phyloP scores from a whole-genome alignment of 1,140 invertebrate genomes.

The Bemisia tabaci region DNA sequence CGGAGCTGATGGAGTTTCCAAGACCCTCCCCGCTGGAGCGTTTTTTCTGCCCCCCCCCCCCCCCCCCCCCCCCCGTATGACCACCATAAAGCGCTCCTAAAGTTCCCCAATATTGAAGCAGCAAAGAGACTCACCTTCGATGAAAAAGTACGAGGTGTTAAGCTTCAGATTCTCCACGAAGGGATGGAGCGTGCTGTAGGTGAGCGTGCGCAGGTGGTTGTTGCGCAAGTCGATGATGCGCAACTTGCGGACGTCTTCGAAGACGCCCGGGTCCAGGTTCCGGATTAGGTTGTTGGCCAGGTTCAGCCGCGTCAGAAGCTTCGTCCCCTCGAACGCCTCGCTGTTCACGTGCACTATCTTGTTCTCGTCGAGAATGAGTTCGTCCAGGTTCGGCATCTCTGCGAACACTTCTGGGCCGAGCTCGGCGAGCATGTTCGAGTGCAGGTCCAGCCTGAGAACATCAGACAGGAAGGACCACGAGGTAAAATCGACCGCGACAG shows the following conservation, averaged over 20 bases:
- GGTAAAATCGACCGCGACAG: too few relatives aligned
- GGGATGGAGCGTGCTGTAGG: slow-evolving; percentile 52
- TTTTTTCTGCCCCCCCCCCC: too few relatives aligned
- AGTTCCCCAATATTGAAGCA: too few relatives aligned
- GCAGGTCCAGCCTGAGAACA: slow-evolving; percentile 51
- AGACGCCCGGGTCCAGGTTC: slow-evolving; percentile 44
- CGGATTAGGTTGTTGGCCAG: slow-evolving; percentile 57
- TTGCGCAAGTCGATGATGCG: slow-evolving; percentile 53
- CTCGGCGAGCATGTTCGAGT: slow-evolving; percentile 51
- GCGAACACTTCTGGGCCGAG: slow-evolving; percentile 58
- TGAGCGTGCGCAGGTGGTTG: slow-evolving; percentile 56
- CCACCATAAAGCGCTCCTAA: too few relatives aligned
- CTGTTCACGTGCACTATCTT: slow-evolving; percentile 49
- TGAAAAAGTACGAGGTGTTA: slow-evolving; percentile 48
- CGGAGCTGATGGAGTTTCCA: too few relatives aligned
- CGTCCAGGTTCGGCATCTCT: slow-evolving; percentile 51
- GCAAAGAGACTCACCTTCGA: slow-evolving; percentile 62
- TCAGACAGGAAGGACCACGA: too few relatives aligned
- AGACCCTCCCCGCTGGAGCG: too few relatives aligned
- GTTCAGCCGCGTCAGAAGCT: slow-evolving; percentile 45
- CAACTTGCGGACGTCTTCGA: slow-evolving; percentile 45
- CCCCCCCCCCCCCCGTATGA: too few relatives aligned
- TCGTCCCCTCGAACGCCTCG: slow-evolving; percentile 53
- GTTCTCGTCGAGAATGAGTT: slow-evolving; percentile 58
- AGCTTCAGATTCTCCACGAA: slow-evolving; percentile 60